A percentile compares a stretch with the other conserved stretches of the same genome.
Conservation (phyloP, 1,140 invertebrate genomes). For the Zaprionus camerounensis region DNA sequence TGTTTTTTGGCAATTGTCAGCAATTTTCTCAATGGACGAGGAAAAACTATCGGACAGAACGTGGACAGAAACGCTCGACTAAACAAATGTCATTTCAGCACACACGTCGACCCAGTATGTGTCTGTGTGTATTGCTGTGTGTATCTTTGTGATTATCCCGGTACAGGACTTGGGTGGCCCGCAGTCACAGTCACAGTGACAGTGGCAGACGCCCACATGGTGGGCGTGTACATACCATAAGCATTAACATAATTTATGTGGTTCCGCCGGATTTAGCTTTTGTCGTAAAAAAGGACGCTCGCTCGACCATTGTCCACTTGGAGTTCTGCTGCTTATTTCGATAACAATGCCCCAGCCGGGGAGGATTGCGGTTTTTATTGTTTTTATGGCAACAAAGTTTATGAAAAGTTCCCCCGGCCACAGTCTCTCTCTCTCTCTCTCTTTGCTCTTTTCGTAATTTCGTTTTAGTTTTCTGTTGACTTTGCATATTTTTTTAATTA, state of each 20-base stretch:
- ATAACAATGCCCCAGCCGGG: constrained; percentile 69
- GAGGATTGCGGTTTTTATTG: constrained; percentile 81
- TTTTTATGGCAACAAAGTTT: constrained; percentile 83
- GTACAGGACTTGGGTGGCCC: constrained; percentile 31
- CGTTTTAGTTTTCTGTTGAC: constrained; percentile 79
- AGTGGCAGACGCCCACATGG: constrained; percentile 40
- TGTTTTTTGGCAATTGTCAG: constrained; percentile 79
- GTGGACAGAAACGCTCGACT: constrained; percentile 29
- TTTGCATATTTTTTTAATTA: constrained; percentile 84
- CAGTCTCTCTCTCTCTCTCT: neutral
- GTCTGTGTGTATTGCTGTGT: constrained; percentile 48
- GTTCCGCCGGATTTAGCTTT: constrained; percentile 80
- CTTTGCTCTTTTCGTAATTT: constrained; percentile 56
- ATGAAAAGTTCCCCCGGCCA: constrained; percentile 62
- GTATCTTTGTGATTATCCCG: constrained; percentile 79
- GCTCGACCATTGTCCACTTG: constrained; percentile 72
- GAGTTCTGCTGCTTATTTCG: constrained; percentile 62
- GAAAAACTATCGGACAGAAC: constrained; percentile 68
- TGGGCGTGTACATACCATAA: constrained; percentile 79
- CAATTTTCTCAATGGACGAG: constrained; percentile 71
- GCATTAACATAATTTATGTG: constrained; percentile 84
- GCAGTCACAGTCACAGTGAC: constrained; percentile 14
- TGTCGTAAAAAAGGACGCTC: constrained; percentile 80
- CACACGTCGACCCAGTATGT: constrained; percentile 30
- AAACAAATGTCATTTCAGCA: constrained; percentile 71